A percentile compares a stretch with the other conserved stretches of the same genome.
phyloP scores from a whole-genome alignment of 2,797 vertebrate species.

The Chrosomus eos region DNA sequence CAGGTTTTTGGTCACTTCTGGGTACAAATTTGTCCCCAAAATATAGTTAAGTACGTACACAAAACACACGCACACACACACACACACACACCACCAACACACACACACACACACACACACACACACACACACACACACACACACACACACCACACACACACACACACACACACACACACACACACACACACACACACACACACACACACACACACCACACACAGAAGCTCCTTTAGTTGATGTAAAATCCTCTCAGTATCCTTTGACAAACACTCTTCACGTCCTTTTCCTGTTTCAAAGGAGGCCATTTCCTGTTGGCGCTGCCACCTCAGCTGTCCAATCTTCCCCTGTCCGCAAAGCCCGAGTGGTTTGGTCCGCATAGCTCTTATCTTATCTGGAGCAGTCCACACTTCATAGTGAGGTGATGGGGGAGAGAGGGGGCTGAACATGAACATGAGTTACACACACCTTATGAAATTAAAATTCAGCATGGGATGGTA shows the following conservation, averaged over 20 bases:
- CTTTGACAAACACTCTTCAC: slow-evolving; percentile 59
- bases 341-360: slow-evolving; percentile 36
- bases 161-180: not conserved
- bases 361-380: slow-evolving; percentile 14
- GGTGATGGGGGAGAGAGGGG: slow-evolving; percentile 33
- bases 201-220: slow-evolving; percentile 7
- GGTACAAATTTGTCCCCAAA: too few species aligned
- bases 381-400: slow-evolving; percentile 53
- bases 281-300: slow-evolving; percentile 57
- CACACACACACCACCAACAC: too few species aligned
- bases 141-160: too few species aligned
- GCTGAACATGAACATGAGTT: slow-evolving; percentile 8
- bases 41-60: too few species aligned
- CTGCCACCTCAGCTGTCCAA: slow-evolving; percentile 53
- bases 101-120: too few species aligned
- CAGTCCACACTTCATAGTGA: slow-evolving; percentile 53
- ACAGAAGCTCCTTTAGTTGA: slow-evolving; percentile 44
- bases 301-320: slow-evolving; percentile 54
- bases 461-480: not conserved
- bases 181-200: not conserved
- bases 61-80: too few species aligned
- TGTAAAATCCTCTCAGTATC: slow-evolving; percentile 54
- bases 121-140: too few species aligned
- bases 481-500: not conserved
- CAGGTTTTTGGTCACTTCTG: too few species aligned